phyloP scores from a whole-genome alignment of 2,797 vertebrate genomes.

The Staurois parvus region DNA sequence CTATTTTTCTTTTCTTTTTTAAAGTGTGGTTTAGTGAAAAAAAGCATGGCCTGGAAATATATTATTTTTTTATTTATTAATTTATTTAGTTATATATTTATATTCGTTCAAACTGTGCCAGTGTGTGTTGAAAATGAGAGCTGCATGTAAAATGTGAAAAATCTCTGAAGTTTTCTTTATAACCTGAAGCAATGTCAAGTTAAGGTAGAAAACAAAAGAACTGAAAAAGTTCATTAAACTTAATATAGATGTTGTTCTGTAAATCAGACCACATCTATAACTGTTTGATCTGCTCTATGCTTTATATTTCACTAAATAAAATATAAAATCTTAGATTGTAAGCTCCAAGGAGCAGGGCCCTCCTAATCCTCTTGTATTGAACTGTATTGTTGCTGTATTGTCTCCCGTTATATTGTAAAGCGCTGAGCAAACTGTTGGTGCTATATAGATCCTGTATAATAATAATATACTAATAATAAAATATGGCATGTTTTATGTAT shows the following conservation, averaged over 20 bases:
- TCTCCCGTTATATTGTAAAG: too few species aligned
- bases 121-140: conserved; percentile 38
- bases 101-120: neutral
- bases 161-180: conserved; percentile 46
- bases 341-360: too few species aligned
- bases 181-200: conserved; percentile 60
- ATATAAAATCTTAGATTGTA: too few species aligned
- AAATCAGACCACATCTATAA: conserved; percentile 6
- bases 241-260: conserved; percentile 30
- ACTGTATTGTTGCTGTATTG: too few species aligned
- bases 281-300: neutral
- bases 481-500: neutral
- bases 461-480: too few species aligned
- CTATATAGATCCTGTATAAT: too few species aligned
- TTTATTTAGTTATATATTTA: conserved; percentile 23
- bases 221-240: conserved; percentile 42
- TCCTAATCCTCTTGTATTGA: too few species aligned
- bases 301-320: neutral
- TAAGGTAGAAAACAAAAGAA: conserved; percentile 51
- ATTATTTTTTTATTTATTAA: neutral
- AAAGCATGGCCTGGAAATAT: neutral
- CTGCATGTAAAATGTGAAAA: conserved; percentile 45
- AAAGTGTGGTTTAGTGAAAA: neutral
- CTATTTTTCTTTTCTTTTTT: too few species aligned
- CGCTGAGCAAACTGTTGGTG: too few species aligned